A percentile compares a stretch with the other conserved stretches of the same genome.
These are phyloP conservation scores for Dicyrtomina minuta DNA, from an alignment of 2,888 invertebrate species.

Conservation along the genomic window DNA sequence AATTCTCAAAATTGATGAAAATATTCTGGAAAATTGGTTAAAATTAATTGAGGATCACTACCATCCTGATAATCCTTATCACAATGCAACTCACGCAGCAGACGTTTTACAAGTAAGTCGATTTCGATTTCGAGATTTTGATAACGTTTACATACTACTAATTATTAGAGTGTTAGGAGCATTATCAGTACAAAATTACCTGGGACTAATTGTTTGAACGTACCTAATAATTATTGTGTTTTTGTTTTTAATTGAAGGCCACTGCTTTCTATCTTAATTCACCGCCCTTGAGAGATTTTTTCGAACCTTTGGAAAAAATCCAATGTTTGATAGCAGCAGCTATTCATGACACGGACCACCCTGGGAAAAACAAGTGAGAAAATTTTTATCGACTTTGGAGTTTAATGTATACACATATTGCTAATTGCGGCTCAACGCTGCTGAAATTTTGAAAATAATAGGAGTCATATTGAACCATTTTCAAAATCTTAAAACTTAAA, in stretches of 20 bases:
- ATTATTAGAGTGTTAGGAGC: too few species aligned
- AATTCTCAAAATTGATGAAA: constrained; percentile 13
- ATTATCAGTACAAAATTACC: too few species aligned
- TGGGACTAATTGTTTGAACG: too few species aligned
- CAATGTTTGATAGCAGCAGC: constrained; percentile 27
- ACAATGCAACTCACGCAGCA: constrained; percentile 35
- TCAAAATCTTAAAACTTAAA: too few species aligned
- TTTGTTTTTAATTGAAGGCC: constrained; percentile 17
- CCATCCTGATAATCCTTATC: constrained; percentile 30
- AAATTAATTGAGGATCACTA: constrained; percentile 28
- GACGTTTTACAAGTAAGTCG: constrained; percentile 29
- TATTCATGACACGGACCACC: constrained; percentile 35
- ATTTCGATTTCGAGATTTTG: too few species aligned
- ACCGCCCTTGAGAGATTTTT: not conserved
- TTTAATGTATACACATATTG: too few species aligned
- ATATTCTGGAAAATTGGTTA: constrained; percentile 27
- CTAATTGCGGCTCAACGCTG: too few species aligned
- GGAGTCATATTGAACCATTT: too few species aligned
- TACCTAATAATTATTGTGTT: too few species aligned
- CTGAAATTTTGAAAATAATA: too few species aligned
- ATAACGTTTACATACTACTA: too few species aligned
- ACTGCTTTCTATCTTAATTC: constrained; percentile 27
- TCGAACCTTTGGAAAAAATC: constrained; percentile 28
- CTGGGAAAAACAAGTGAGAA: constrained; percentile 29
- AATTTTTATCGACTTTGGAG: too few species aligned